Evolutionary conservation across 2,113 vertebrate genomes (phyloP).

Genomic region (Tricholaema leucomelas): DNA sequence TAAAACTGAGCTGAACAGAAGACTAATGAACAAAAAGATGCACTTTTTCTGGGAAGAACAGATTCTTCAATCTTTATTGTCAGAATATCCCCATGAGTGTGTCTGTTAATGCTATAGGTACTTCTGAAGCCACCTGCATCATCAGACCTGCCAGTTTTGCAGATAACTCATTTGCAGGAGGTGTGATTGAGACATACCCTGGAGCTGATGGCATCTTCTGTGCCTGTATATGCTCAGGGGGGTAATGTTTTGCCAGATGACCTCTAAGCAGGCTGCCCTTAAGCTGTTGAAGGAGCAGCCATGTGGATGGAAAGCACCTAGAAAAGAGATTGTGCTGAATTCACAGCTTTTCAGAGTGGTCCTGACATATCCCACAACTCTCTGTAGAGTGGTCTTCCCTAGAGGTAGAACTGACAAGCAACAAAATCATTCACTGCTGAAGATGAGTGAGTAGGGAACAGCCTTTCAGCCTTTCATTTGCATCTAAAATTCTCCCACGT

Average conservation of each 20-base stretch:
- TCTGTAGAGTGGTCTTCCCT: not conserved
- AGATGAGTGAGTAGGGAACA: not conserved
- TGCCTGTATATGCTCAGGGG: not conserved
- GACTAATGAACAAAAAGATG: not conserved
- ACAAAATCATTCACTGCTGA: not conserved
- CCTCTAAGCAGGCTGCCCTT: not conserved
- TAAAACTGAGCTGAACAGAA: not conserved
- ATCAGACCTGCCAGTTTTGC: not conserved
- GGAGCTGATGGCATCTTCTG: not conserved
- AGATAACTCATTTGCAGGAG: not conserved
- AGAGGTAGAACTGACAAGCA: not conserved
- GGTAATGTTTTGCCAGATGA: not conserved
- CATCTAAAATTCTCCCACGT: constrained; percentile 37
- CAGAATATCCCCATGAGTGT: not conserved
- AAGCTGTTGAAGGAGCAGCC: not conserved
- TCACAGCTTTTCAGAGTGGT: not conserved
- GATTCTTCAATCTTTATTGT: not conserved
- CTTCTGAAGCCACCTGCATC: not conserved
- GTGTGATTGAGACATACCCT: not conserved
- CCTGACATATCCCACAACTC: not conserved
- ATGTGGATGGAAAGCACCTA: not conserved
- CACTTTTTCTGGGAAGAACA: not conserved
- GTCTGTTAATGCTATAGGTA: not conserved
- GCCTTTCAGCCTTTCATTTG: not conserved
- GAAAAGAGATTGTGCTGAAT: not conserved